Evolutionary conservation across 2,888 invertebrate genomes (phyloP).

Genomic region (Cabera pusaria): DNA sequence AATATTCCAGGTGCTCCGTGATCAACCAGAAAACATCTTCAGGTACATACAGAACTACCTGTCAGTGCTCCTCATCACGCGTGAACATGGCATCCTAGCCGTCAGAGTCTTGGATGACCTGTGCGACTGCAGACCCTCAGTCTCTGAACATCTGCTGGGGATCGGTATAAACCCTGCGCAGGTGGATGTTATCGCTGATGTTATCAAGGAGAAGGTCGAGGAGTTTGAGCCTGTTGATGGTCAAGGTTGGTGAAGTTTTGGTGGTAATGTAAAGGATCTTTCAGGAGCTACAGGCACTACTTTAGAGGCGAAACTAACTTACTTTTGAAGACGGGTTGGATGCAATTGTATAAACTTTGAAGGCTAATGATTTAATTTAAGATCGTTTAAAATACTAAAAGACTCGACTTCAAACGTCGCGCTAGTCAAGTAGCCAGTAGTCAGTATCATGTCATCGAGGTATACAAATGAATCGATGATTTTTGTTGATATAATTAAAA

Average conservation of each 20-base stretch:
- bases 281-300: too few species aligned
- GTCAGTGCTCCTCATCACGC: conserved; percentile 86
- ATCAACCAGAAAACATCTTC: conserved; percentile 85
- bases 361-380: too few species aligned
- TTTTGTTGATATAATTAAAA: too few species aligned
- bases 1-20: conserved; percentile 86
- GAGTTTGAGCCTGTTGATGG: conserved; percentile 47
- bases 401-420: too few species aligned
- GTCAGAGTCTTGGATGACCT: conserved; percentile 68
- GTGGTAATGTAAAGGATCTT: too few species aligned
- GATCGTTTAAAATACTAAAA: too few species aligned
- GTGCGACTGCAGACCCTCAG: conserved; percentile 67
- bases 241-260: conserved; percentile 48
- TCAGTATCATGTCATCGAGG: too few species aligned
- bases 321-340: too few species aligned
- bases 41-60: conserved; percentile 89
- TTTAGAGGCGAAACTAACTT: too few species aligned
- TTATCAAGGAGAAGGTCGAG: conserved; percentile 66
- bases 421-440: too few species aligned
- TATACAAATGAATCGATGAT: too few species aligned
- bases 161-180: conserved; percentile 45
- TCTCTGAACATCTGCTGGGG: conserved; percentile 60
- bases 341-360: too few species aligned
- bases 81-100: conserved; percentile 82
- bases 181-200: conserved; percentile 45